Evolutionary conservation across 2,888 invertebrate species (phyloP), one percentile per base, ranked within the genome.

Genomic region (Thecophora atra): DNA sequence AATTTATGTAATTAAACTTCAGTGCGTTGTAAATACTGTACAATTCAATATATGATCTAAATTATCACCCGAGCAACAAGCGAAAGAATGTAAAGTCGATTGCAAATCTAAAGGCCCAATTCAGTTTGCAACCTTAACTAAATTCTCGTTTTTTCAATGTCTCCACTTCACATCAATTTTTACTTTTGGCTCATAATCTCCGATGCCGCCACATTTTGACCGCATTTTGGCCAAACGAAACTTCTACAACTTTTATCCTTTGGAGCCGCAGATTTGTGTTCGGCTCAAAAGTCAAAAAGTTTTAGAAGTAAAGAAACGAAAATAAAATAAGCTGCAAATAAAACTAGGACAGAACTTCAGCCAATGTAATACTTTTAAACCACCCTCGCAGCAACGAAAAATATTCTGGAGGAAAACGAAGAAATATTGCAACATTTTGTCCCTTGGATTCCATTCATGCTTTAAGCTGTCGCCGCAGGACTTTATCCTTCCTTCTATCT

Each of bases 161-260:
- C 21, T n/a, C n/a, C n/a, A n/a, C n/a, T n/a, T n/a, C n/a, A n/a
- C n/a, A n/a, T n/a, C n/a, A n/a, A n/a, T n/a, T n/a, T 37, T 37
- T 37, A 11, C 7, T 37, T 37, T 37, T 37, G 37, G 37, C 37
- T 37, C 37, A 37, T 37, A 6, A 37, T 37, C 37, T 37, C 37
- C 37, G 11, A 37, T 37, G 37, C 37, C 11, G 11, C 37, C 37
- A 37, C 37, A 11, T 37, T 37, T 11, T 11, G 37, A 37, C 37
- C 37, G 37, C 37, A 37, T 19, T 51, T 66, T 30, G 30, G 52
- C 52, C 28, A 66, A 66, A 51, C 28, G 52, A 19, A 66, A 52
- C 28, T 66, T 17, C 28, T 19, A 52, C n/a, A 66, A 66, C 30
- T 63, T 63, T 37, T 37, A 19, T 42, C 37, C 54, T 52, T 11